Evolutionary conservation across 2,888 invertebrate species (phyloP).

Genomic region (Orthosia gracilis): DNA sequence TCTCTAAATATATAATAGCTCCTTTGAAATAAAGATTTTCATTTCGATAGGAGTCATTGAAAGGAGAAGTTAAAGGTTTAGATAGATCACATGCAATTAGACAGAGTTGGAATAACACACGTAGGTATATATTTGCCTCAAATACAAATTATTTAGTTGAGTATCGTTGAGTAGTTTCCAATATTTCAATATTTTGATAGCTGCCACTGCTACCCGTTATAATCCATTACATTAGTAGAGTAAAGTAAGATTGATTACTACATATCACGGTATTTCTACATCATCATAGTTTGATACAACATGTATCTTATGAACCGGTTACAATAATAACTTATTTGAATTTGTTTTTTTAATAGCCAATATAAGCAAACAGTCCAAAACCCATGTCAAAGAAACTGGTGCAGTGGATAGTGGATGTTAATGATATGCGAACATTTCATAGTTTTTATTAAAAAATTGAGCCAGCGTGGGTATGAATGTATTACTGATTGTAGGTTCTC

Average conservation of each 20-base stretch:
- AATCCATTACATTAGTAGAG: conserved; percentile 29
- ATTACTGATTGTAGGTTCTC: conserved; percentile 1
- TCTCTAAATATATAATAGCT: conserved; percentile 45
- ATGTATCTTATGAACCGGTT: neutral
- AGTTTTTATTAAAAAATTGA: neutral
- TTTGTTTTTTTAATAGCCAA: neutral
- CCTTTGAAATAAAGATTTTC: conserved; percentile 42
- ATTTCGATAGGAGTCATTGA: conserved; percentile 22
- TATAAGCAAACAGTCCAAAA: neutral
- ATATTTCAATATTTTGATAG: conserved; percentile 38
- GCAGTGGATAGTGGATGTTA: neutral
- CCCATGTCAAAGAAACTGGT: neutral
- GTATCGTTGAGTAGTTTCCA: conserved; percentile 26
- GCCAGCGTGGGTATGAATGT: neutral
- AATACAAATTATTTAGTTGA: neutral
- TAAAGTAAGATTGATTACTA: conserved; percentile 28
- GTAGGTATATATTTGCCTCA: neutral
- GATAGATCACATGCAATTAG: conserved; percentile 27
- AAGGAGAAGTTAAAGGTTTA: conserved; percentile 1
- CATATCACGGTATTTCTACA: conserved; percentile 5
- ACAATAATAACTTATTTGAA: neutral
- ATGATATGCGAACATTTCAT: neutral
- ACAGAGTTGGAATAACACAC: neutral
- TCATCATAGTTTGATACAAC: conserved; percentile 2
- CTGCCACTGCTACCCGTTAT: conserved; percentile 12